Evolutionary conservation across 1,140 invertebrate species (phyloP), one percentile per base, ranked within the genome.

Genomic region (Maconellicoccus hirsutus): DNA sequence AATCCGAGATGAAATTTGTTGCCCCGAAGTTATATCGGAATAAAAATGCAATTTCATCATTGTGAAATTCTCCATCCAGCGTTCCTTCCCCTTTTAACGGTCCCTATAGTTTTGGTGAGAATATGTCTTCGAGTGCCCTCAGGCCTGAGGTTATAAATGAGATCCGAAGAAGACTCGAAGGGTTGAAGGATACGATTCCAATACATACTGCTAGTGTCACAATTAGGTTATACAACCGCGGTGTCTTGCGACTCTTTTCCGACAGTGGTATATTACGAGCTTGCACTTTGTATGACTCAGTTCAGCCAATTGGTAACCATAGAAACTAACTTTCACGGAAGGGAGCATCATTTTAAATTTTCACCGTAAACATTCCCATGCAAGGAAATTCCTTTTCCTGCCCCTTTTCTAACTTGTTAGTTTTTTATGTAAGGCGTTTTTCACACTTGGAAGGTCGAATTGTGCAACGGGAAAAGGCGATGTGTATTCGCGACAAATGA

Each of bases 211-310:
- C 61, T 66, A 12, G 61, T 66, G 61, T 66, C 61, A 25, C 61
- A 66, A 66, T 66, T 66, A 66, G 61, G 61, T 66, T 66, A 66
- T 66, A 66, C 61, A 25, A 26, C 61, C 4, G 61, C 25, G 25
- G 61, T 66, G 61, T 66, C 61, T 66, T 66, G 61, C 25, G 61
- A 66, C 61, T 66, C 61, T 66, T 66, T 52, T 26, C 61, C 61
- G 61, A 66, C 61, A 19, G 61, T 22, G 61, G 61, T 66, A 26
- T 66, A 66, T 66, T 66, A 66, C 61, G 61, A 23, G 61, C 61
- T 66, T 66, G 61, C 61, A 66, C 61, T 66, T 66, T 66, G 61
- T 66, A 66, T 66, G 61, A 66, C 61, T 66, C 61, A 66, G 61
- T 66, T 66, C 61, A 66, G 61, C 61, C 61, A 66, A 66, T 66